Percentiles rank a stretch among this genome's conserved stretches.
These are phyloP conservation scores for Saguinus imperator DNA, from an alignment of 2,113 vertebrate species.

Conservation along the genomic window DNA sequence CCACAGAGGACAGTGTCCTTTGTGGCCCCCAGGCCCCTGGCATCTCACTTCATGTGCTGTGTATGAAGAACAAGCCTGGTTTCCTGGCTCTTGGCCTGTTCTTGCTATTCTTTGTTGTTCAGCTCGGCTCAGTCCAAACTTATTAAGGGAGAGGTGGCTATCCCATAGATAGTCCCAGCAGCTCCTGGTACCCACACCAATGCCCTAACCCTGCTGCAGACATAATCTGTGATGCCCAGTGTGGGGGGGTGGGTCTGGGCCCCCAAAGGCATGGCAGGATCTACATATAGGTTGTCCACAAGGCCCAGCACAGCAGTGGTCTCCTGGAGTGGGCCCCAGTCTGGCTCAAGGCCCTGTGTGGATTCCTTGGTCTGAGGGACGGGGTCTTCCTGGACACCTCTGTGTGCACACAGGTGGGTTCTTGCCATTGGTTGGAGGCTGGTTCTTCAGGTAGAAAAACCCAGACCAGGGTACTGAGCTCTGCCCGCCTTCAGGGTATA, in stretches of 20 bases:
- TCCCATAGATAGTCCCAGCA: background rate
- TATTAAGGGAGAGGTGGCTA: background rate
- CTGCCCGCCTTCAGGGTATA: background rate
- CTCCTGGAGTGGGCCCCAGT: background rate
- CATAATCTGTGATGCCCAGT: background rate
- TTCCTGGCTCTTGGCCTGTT: background rate
- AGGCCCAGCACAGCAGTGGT: too few relatives aligned
- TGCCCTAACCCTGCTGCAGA: background rate
- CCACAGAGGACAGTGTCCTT: background rate
- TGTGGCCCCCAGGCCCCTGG: too few relatives aligned
- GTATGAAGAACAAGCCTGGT: too few relatives aligned
- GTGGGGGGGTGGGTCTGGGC: background rate
- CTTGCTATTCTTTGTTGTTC: fast-evolving
- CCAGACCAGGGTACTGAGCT: background rate
- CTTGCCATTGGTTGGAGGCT: background rate
- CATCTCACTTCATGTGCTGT: too few relatives aligned
- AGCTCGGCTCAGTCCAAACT: background rate
- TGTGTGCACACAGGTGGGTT: background rate
- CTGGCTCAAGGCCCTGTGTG: background rate
- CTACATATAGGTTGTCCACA: fast-evolving
- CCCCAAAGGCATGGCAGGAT: background rate
- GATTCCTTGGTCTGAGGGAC: background rate
- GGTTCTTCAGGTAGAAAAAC: background rate
- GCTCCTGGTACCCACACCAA: background rate
- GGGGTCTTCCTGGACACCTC: background rate